Base-by-base conservation (phyloP, 2,797 vertebrate genomes). In the Mionectes olivaceus region DNA sequence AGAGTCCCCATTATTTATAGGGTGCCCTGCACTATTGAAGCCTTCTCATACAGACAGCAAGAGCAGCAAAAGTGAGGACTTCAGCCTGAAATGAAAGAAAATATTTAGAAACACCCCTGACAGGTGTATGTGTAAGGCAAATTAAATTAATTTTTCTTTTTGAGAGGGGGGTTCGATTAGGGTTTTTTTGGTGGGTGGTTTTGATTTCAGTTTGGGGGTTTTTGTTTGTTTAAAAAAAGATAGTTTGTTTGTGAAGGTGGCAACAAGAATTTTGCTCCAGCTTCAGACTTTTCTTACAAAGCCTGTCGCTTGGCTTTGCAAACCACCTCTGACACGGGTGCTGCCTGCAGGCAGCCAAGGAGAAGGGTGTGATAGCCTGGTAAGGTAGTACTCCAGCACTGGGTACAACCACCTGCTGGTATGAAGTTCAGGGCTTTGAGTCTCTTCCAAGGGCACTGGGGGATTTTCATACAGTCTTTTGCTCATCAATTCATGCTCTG, bases 241-340 rank as follows among this genome's bases (percentile, higher is more conserved):
- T 5, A 44, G 83, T 18, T 35, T 57, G 1, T 2, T 10, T 90
- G 10, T 35, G 11, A 76, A 84, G 19, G 22, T 33, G 19, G 14
- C 27, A 81, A 64, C 21, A 44, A 76, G 15, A 81, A 61, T 19
- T 44, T 61, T 76, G 8, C 21, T 70, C 13, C 16, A 39, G 24
- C 10, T 41, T 67, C 59, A 60, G 53, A 28, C 4, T 69, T 67
- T 33, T 25, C 53, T 49, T 33, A 63, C 19, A 39, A 50, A 73
- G 9, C 6, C 11, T 59, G 7, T 19, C 1, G 1, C 28, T 23
- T 71, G 46, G 8, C 63, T 84, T 76, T 55, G 37, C 44, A 46
- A 74, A 33, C 6, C 19, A 55, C 4, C 21, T 19, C 52, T 44
- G 64, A 18, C 43, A 64, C 0, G 0, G 41, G 33, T 41, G 35